Percentiles rank a stretch among this genome's conserved stretches.
These are phyloP conservation scores for mouse (Mus musculus) DNA, from an alignment of 2,113 vertebrate species.

Conservation along the genomic window DNA sequence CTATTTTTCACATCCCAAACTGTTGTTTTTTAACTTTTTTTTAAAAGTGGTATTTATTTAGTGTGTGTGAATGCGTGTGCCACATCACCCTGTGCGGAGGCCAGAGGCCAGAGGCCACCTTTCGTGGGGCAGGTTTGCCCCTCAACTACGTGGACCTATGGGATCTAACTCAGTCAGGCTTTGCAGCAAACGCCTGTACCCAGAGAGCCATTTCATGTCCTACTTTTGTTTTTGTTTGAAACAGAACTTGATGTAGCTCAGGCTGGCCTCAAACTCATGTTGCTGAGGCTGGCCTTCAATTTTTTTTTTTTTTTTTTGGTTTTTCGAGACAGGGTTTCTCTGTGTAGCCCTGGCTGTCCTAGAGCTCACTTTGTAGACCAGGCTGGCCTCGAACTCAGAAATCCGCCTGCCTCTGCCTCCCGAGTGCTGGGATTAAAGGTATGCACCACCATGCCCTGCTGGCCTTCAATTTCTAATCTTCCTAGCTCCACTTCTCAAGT, in stretches of 20 bases:
- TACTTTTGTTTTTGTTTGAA: not conserved
- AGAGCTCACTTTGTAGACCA: too few relatives aligned
- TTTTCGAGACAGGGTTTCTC: too few relatives aligned
- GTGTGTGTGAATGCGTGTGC: not conserved
- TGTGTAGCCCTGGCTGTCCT: too few relatives aligned
- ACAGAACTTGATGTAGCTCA: not conserved
- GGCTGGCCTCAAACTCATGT: not conserved
- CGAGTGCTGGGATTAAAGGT: too few relatives aligned
- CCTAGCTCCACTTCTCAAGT: not conserved
- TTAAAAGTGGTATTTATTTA: not conserved
- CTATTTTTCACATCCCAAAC: constrained; percentile 10
- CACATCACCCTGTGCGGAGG: too few relatives aligned
- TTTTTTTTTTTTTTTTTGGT: too few relatives aligned
- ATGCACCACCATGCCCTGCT: too few relatives aligned
- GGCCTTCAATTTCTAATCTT: not conserved
- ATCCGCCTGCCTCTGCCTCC: too few relatives aligned
- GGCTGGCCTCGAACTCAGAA: too few relatives aligned
- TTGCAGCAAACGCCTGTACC: too few relatives aligned
- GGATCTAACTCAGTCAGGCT: not conserved
- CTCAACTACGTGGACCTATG: not conserved
- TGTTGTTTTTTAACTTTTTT: not conserved
- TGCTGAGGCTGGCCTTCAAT: too few relatives aligned
- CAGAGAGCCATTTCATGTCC: not conserved
- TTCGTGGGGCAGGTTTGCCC: not conserved
- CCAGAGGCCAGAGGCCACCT: too few relatives aligned